phyloP scores from a whole-genome alignment of 2,113 vertebrate genomes.

The Rallus limicola region DNA sequence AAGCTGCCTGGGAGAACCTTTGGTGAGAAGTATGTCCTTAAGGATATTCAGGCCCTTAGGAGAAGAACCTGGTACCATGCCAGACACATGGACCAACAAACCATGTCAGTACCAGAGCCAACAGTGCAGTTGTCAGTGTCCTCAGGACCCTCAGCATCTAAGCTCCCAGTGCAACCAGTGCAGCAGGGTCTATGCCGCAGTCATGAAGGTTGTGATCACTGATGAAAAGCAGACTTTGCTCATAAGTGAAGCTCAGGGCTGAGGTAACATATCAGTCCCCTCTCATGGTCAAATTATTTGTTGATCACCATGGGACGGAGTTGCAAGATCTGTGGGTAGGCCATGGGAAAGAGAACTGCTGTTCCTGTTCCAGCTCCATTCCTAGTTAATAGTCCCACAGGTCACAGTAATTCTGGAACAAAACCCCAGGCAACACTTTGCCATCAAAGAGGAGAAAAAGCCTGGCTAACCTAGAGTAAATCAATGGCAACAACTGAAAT shows the following conservation, averaged over 20 bases:
- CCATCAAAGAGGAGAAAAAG: neutral
- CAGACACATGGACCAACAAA: neutral
- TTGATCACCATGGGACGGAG: neutral
- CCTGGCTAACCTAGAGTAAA: neutral
- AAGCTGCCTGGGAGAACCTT: neutral
- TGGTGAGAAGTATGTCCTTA: neutral
- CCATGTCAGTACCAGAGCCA: neutral
- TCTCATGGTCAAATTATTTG: neutral
- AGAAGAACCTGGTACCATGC: neutral
- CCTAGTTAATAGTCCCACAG: neutral
- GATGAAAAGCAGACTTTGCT: neutral
- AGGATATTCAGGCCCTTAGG: neutral
- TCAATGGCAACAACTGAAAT: neutral
- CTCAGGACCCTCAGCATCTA: neutral
- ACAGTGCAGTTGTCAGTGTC: neutral
- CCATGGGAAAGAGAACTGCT: neutral
- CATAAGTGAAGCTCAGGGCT: neutral
- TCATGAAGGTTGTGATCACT: rapidly evolving
- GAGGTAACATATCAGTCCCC: neutral
- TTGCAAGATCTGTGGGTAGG: neutral
- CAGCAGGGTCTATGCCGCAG: rapidly evolving
- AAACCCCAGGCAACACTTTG: neutral
- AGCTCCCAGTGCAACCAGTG: neutral
- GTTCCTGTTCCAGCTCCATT: neutral
- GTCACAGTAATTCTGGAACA: neutral